Conservation (phyloP, 2,888 invertebrate species). For the Scaptomyza reducta region DNA sequence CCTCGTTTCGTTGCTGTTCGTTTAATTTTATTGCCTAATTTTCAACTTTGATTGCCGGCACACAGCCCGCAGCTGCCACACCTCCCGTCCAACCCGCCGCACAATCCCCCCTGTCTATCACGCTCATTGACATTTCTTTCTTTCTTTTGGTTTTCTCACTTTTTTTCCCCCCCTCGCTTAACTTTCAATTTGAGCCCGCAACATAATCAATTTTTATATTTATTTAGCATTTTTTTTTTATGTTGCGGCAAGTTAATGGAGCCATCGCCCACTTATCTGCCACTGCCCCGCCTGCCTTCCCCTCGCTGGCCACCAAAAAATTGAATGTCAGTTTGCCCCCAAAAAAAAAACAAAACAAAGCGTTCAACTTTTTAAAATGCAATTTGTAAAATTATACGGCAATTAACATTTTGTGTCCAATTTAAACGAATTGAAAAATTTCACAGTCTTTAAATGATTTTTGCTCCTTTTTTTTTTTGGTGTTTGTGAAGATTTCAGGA, state of each 20-base stretch:
- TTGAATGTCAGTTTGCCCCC: background rate
- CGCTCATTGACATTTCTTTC: slow-evolving; percentile 71
- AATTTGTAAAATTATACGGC: slow-evolving; percentile 42
- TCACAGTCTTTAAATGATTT: background rate
- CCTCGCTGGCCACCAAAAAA: slow-evolving; percentile 20
- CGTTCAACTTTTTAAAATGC: slow-evolving; percentile 9
- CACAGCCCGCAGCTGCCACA: slow-evolving; percentile 36
- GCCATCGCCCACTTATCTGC: slow-evolving; percentile 43
- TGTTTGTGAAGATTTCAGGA: too few species aligned
- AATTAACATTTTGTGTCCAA: slow-evolving; percentile 41
- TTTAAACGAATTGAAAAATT: slow-evolving; percentile 7
- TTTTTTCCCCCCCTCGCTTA: slow-evolving; percentile 21
- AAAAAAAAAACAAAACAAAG: background rate
- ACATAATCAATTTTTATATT: slow-evolving; percentile 76
- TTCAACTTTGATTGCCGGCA: slow-evolving; percentile 75
- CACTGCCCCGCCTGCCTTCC: slow-evolving; percentile 36
- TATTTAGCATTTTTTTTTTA: slow-evolving; percentile 60
- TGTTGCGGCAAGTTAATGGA: slow-evolving; percentile 49
- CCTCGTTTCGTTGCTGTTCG: slow-evolving; percentile 69
- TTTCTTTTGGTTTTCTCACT: slow-evolving; percentile 20
- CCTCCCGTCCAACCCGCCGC: background rate
- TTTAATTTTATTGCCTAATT: slow-evolving; percentile 79
- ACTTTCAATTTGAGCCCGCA: slow-evolving; percentile 63
- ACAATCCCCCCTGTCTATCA: slow-evolving; percentile 50
- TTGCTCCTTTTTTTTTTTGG: slow-evolving; percentile 21